Evolutionary conservation across 2,888 invertebrate species (phyloP).

Genomic region (Cataglyphis rosenhaueri): DNA sequence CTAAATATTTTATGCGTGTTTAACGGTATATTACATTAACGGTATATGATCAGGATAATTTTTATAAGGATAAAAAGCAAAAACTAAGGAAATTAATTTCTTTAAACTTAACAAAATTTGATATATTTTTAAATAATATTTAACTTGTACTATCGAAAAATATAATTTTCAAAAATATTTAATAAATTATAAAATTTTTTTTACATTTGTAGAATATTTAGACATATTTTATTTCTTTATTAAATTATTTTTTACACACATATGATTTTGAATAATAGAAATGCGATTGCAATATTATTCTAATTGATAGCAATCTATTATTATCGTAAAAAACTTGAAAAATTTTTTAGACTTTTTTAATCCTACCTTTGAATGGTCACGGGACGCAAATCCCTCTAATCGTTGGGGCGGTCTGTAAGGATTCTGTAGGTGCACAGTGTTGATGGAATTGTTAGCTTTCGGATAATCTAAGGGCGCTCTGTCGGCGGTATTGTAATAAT

Average conservation of each 20-base stretch:
- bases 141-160: too few relatives aligned
- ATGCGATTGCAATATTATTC: background rate
- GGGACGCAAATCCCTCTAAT: constrained; percentile 73
- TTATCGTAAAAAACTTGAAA: background rate
- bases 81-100: background rate
- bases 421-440: constrained; percentile 77
- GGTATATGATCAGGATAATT: background rate
- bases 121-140: too few relatives aligned
- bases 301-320: background rate
- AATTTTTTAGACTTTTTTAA: background rate
- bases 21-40: background rate
- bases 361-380: constrained; percentile 66
- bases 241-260: background rate
- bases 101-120: background rate
- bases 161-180: too few relatives aligned
- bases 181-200: too few relatives aligned
- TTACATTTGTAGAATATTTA: background rate
- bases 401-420: constrained; percentile 72
- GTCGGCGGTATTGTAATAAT: constrained; percentile 58
- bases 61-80: too few relatives aligned
- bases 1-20: constrained; percentile 45
- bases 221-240: background rate
- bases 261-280: background rate
- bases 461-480: constrained; percentile 62
- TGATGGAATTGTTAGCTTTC: constrained; percentile 66